Conservation (phyloP, 2,888 invertebrate species). For the Aspidiotus rigidus region DNA sequence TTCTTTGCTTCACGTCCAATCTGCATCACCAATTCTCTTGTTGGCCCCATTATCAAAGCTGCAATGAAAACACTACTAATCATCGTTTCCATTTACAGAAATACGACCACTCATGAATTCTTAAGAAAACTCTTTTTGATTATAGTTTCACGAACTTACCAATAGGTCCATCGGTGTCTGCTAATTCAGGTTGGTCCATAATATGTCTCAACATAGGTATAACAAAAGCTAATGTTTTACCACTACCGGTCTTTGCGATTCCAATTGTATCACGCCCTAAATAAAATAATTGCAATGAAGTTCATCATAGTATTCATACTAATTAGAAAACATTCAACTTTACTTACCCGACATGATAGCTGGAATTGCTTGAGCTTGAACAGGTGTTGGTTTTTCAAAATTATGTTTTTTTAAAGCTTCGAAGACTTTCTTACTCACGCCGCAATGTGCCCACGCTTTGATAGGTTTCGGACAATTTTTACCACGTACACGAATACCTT, state of each 20-base stretch:
- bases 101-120: background rate
- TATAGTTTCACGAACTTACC: slow-evolving; percentile 41
- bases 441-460: slow-evolving; percentile 93
- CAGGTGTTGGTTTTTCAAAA: slow-evolving; percentile 97
- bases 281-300: background rate
- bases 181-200: slow-evolving; percentile 83
- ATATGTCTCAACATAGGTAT: slow-evolving; percentile 97
- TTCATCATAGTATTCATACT: background rate
- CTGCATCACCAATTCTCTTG: slow-evolving; percentile 96
- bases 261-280: slow-evolving; percentile 79
- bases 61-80: slow-evolving; percentile 31
- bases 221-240: slow-evolving; percentile 95
- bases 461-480: slow-evolving; percentile 78
- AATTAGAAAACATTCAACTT: background rate
- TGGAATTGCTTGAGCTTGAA: slow-evolving; percentile 95
- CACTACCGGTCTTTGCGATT: slow-evolving; percentile 98
- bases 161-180: slow-evolving; percentile 94
- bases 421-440: slow-evolving; percentile 89
- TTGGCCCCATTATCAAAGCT: slow-evolving; percentile 95
- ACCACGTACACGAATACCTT: slow-evolving; percentile 92
- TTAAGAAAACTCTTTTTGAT: background rate
- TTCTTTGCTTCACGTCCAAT: slow-evolving; percentile 92
- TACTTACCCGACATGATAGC: slow-evolving; percentile 72
- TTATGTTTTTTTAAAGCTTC: slow-evolving; percentile 79
- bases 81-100: background rate